Conservation (phyloP, 23 tunicate genomes). For the Aplidium turbinatum region DNA sequence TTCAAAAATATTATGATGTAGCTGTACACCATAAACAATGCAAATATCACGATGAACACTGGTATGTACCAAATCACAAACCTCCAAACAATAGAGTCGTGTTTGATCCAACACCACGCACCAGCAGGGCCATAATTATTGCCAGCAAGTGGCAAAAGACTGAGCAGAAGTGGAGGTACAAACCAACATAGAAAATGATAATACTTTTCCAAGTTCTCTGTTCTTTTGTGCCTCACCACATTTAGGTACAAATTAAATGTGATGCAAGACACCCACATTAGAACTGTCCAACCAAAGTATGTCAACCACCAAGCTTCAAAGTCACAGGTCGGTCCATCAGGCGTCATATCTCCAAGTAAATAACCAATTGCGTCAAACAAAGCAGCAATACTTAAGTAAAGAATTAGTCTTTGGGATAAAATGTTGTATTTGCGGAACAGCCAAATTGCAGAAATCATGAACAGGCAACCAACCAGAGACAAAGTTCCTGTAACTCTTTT, state of each 20-base stretch:
- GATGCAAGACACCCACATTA: constrained; percentile 83
- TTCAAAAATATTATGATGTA: constrained; percentile 58
- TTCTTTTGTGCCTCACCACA: constrained; percentile 53
- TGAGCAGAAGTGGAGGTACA: constrained; percentile 61
- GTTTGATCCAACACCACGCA: constrained; percentile 98
- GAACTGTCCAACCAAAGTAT: constrained; percentile 88
- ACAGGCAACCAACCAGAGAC: constrained; percentile 78
- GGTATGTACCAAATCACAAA: constrained; percentile 91
- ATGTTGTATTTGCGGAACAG: constrained; percentile 68
- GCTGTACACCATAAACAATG: constrained; percentile 42
- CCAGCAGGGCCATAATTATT: constrained; percentile 97
- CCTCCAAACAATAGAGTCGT: constrained; percentile 71
- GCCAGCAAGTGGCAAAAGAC: constrained; percentile 82
- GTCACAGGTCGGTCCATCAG: constrained; percentile 81
- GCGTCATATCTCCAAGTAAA: constrained; percentile 75
- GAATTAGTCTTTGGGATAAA: constrained; percentile 67
- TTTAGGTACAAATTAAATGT: constrained; percentile 72
- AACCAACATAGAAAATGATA: constrained; percentile 77
- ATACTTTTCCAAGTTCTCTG: constrained; percentile 42
- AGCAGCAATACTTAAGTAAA: constrained; percentile 91
- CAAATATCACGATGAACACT: constrained; percentile 49
- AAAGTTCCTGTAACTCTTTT: constrained; percentile 69
- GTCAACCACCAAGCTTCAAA: constrained; percentile 97
- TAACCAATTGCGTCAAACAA: constrained; percentile 89
- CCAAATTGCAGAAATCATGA: constrained; percentile 69